Percentiles rank a stretch among this genome's conserved stretches.
These are phyloP conservation scores for Cyprinella venusta DNA, from an alignment of 2,797 vertebrate genomes.

Conservation along the genomic window DNA sequence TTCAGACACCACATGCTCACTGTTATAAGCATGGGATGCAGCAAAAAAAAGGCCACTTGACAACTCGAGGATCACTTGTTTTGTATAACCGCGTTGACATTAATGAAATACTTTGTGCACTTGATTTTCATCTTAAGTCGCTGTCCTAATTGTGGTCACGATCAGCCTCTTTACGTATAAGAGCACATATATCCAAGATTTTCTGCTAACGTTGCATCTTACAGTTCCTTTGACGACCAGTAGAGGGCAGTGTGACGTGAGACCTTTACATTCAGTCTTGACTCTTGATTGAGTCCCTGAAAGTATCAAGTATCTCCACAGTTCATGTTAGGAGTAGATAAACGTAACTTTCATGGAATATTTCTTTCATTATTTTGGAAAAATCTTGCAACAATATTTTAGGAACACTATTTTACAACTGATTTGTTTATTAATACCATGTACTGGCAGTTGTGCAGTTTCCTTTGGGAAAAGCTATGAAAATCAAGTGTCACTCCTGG, in stretches of 20 bases:
- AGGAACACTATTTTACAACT: background rate
- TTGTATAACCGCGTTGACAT: background rate
- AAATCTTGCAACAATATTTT: background rate
- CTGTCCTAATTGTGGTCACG: background rate
- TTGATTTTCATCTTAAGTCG: background rate
- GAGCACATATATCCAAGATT: background rate
- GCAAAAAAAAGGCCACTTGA: background rate
- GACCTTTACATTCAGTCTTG: slow-evolving; percentile 3
- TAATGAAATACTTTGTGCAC: background rate
- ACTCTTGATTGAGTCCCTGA: background rate
- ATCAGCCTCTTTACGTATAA: background rate
- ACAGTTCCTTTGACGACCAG: background rate
- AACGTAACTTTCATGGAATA: background rate
- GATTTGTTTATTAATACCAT: background rate
- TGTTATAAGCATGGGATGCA: slow-evolving; percentile 27
- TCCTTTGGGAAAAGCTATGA: background rate
- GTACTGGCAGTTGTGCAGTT: slow-evolving; percentile 7
- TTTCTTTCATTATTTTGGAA: background rate
- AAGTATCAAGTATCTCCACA: background rate
- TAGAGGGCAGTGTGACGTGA: slow-evolving; percentile 45
- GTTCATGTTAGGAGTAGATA: background rate
- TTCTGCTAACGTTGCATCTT: background rate
- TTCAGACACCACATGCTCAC: slow-evolving; percentile 33
- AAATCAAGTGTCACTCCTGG: slow-evolving; percentile 10
- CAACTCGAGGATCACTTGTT: background rate